Conservation (phyloP, 2,797 vertebrate species). For the Aldrovandia affinis region DNA sequence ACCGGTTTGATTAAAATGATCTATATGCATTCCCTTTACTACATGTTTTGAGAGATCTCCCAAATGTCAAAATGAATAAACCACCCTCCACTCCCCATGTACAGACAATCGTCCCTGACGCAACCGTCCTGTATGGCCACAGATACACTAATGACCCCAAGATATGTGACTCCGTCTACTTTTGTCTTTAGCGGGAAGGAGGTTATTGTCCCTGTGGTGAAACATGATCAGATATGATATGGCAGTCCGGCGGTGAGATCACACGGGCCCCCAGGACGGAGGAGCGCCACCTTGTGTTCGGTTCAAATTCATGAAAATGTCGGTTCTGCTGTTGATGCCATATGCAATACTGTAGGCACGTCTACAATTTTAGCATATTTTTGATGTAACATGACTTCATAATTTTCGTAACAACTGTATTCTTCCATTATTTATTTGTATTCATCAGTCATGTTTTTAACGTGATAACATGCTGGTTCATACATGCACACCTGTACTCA, state of each 20-base stretch:
- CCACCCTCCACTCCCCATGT: neutral
- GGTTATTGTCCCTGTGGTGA: neutral
- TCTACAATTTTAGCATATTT: neutral
- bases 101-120: neutral
- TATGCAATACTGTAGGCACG: neutral
- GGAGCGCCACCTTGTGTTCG: conserved; percentile 26
- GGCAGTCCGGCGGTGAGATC: neutral
- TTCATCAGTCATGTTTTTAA: neutral
- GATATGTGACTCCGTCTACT: conserved; percentile 12
- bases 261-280: neutral
- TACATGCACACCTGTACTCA: neutral
- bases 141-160: neutral
- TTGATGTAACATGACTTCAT: neutral
- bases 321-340: neutral
- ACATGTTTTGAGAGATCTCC: neutral
- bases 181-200: neutral
- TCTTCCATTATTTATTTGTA: neutral
- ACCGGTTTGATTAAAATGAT: neutral
- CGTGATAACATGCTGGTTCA: neutral
- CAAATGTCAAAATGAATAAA: conserved; percentile 5
- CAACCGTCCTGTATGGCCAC: neutral
- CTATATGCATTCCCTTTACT: neutral
- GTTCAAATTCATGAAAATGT: neutral
- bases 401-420: neutral
- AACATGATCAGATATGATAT: conserved; percentile 7